Percentiles rank a stretch among this genome's conserved stretches.
phyloP scores from a whole-genome alignment of 2,888 invertebrate genomes.

The Phasia obesa region DNA sequence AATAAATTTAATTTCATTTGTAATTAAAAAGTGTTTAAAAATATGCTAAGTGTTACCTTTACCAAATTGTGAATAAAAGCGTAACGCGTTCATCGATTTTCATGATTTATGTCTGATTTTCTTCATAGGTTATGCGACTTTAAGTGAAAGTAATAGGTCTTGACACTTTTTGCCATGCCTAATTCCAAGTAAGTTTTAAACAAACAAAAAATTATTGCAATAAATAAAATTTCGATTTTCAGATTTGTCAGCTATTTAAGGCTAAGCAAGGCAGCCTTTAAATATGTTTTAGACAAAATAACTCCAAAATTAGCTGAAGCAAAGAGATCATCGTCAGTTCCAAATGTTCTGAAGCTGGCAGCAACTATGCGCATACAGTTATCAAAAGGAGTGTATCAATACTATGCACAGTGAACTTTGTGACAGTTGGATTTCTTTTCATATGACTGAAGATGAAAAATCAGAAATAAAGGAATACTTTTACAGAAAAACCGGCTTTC shows the following conservation, averaged over 20 bases:
- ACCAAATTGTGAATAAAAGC: slow-evolving; percentile 4
- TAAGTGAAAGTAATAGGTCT: neutral
- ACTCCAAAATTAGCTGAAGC: slow-evolving; percentile 5
- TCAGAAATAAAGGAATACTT: neutral
- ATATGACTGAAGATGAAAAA: slow-evolving; percentile 18
- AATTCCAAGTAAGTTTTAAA: slow-evolving; percentile 10
- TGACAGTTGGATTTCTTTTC: slow-evolving; percentile 18
- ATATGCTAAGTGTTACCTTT: neutral
- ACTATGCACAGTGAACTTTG: slow-evolving; percentile 11
- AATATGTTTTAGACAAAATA: slow-evolving; percentile 8
- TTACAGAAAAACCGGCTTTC: neutral
- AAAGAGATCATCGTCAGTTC: slow-evolving; percentile 7
- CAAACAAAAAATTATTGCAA: slow-evolving; percentile 1
- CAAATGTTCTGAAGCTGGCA: slow-evolving; percentile 17
- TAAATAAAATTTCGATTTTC: neutral
- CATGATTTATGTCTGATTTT: too few species aligned
- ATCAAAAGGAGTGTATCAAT: slow-evolving; percentile 13
- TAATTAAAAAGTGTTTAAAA: neutral
- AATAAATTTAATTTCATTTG: neutral
- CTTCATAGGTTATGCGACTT: too few species aligned
- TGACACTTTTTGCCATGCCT: slow-evolving; percentile 10
- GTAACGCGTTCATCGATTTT: neutral
- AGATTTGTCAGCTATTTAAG: slow-evolving; percentile 16
- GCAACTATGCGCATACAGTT: slow-evolving; percentile 15
- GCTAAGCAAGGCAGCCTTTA: slow-evolving; percentile 2